Percentiles rank a stretch among this genome's conserved stretches.
Evolutionary conservation across 2,797 vertebrate species (phyloP).

Genomic region (Malurus leucopterus): DNA sequence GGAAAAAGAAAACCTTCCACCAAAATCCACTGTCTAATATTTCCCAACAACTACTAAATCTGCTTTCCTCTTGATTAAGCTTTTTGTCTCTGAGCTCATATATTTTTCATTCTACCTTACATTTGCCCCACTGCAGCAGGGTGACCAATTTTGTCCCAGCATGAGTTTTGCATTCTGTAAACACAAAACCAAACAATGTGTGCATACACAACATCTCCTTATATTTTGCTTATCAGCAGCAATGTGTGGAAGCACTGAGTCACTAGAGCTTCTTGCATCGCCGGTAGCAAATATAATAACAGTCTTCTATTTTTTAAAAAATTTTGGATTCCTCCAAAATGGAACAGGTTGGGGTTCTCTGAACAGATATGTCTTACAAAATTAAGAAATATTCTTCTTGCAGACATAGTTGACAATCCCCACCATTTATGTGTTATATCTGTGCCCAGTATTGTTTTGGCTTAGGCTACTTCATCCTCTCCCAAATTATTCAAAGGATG

Average conservation of each 20-base stretch:
- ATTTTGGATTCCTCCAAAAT: background rate
- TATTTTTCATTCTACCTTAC: background rate
- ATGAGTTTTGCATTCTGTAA: background rate
- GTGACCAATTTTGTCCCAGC: background rate
- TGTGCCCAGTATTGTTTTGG: background rate
- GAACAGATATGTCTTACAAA: background rate
- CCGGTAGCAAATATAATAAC: background rate
- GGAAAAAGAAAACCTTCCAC: background rate
- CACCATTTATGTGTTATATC: background rate
- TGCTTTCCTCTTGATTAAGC: background rate
- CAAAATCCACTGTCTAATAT: background rate
- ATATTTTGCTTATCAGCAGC: background rate
- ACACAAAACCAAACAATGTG: fast-evolving
- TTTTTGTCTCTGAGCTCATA: background rate
- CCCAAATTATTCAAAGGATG: background rate
- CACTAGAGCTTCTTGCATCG: background rate
- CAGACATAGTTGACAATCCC: background rate
- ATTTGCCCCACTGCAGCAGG: background rate
- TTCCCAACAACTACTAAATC: background rate
- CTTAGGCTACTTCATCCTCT: background rate
- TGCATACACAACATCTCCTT: background rate
- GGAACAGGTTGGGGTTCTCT: background rate
- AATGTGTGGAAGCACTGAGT: background rate
- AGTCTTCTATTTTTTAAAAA: no score
- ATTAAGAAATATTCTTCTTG: background rate